These are phyloP conservation scores for Eudyptes chrysolophus DNA, from an alignment of 2,113 vertebrate species.

Conservation along the genomic window DNA sequence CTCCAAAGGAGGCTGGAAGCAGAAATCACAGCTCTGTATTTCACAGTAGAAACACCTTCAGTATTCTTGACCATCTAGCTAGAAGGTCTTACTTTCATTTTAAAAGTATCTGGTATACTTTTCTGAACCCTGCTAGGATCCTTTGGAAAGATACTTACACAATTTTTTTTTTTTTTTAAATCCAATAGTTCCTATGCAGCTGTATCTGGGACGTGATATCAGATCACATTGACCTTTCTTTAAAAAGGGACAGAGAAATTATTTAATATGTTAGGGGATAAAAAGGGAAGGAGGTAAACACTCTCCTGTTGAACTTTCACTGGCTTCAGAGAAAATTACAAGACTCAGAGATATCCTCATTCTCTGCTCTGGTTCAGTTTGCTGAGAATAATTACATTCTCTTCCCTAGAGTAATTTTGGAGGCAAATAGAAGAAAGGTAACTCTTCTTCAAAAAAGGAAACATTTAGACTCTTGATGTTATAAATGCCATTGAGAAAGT, in stretches of 20 bases:
- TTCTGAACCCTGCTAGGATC: not conserved
- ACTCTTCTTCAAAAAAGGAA: not conserved
- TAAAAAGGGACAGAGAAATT: not conserved
- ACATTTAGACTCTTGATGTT: not conserved
- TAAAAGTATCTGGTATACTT: not conserved
- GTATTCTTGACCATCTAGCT: not conserved
- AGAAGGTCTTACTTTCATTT: not conserved
- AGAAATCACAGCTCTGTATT: not conserved
- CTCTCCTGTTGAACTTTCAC: not conserved
- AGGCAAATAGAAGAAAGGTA: constrained; percentile 12
- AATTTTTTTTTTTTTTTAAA: not conserved
- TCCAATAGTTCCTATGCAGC: not conserved
- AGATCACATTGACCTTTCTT: not conserved
- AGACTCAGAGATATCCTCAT: not conserved
- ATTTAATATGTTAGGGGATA: not conserved
- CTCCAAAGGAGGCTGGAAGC: not conserved
- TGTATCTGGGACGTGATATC: not conserved
- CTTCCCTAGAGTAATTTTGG: not conserved
- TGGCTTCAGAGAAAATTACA: constrained; percentile 2
- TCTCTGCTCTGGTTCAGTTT: constrained; percentile 25
- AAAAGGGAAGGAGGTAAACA: not conserved
- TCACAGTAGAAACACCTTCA: not conserved
- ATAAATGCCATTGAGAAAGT: not conserved
- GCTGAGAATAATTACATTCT: constrained; percentile 41
- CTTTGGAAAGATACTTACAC: not conserved